phyloP scores from a whole-genome alignment of 1,140 invertebrate species.

The Tyrophagus putrescentiae region DNA sequence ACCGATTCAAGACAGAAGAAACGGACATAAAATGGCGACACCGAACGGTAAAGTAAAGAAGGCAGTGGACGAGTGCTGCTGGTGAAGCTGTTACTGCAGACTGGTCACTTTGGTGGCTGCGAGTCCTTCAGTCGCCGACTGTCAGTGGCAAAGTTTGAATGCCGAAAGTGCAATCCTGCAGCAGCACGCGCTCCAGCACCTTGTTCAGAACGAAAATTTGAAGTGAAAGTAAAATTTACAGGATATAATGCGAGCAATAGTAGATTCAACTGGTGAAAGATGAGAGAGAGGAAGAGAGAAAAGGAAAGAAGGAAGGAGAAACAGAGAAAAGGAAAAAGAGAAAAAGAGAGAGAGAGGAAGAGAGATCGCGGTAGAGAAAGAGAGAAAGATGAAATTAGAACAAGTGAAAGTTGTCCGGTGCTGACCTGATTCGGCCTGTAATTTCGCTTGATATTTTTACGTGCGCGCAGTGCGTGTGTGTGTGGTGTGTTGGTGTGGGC shows the following conservation, averaged over 20 bases:
- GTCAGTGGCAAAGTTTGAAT: background rate
- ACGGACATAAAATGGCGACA: too few species aligned
- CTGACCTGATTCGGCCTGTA: constrained; percentile 2
- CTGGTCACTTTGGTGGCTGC: too few species aligned
- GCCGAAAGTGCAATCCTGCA: too few species aligned
- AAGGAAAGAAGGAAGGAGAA: background rate
- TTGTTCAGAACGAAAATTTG: background rate
- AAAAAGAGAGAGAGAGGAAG: background rate
- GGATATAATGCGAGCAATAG: background rate
- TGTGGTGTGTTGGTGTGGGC: too few species aligned
- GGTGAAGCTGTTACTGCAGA: too few species aligned
- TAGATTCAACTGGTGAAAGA: too few species aligned
- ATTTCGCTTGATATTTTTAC: constrained; percentile 2
- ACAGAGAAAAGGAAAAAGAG: background rate
- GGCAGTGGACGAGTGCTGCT: too few species aligned
- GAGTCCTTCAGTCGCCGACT: too few species aligned
- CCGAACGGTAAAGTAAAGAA: too few species aligned
- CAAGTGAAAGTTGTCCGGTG: constrained; percentile 12
- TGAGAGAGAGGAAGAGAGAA: background rate
- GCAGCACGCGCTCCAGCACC: background rate
- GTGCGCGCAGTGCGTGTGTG: background rate
- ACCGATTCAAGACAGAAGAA: too few species aligned
- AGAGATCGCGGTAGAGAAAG: constrained; percentile 12
- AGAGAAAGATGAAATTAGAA: background rate
- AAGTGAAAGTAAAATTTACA: background rate